Conservation (phyloP, 1,140 invertebrate genomes). For the Adoxophyes honmai region DNA sequence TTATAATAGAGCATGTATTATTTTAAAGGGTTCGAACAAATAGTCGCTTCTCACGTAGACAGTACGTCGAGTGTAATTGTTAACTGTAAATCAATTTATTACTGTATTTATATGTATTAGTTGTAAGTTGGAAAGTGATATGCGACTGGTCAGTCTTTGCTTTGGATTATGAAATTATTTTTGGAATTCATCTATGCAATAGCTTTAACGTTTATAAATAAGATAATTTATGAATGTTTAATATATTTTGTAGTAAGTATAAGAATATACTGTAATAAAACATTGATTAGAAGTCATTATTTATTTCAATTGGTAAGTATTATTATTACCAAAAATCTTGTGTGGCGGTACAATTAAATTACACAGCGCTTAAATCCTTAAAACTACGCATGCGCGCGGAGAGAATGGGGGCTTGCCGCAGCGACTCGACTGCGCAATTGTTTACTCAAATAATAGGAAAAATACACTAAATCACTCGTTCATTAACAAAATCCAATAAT, state of each 20-base stretch:
- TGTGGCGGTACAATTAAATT: not conserved
- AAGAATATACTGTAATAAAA: slow-evolving; percentile 39
- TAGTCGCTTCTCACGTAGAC: too few species aligned
- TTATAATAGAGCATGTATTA: too few species aligned
- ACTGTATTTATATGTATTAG: slow-evolving; percentile 16
- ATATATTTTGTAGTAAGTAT: slow-evolving; percentile 59
- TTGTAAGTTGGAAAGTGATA: slow-evolving; percentile 51
- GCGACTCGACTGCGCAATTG: too few species aligned
- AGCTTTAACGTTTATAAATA: slow-evolving; percentile 55
- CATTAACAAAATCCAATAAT: too few species aligned
- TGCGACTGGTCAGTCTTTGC: slow-evolving; percentile 46
- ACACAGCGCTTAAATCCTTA: too few species aligned
- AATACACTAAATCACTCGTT: too few species aligned
- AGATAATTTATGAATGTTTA: slow-evolving; percentile 49
- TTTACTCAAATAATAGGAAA: too few species aligned
- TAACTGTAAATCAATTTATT: not conserved
- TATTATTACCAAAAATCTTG: slow-evolving; percentile 3
- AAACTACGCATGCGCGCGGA: too few species aligned
- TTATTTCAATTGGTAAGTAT: slow-evolving; percentile 15
- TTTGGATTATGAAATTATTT: slow-evolving; percentile 41
- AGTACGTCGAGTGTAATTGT: too few species aligned
- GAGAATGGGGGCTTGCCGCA: too few species aligned
- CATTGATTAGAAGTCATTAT: slow-evolving; percentile 15
- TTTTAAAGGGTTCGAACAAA: too few species aligned
- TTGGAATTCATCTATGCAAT: slow-evolving; percentile 43